A percentile compares a stretch with the other conserved stretches of the same genome.
phyloP scores from a whole-genome alignment of 2,888 invertebrate genomes.

The Coleophora deauratella region DNA sequence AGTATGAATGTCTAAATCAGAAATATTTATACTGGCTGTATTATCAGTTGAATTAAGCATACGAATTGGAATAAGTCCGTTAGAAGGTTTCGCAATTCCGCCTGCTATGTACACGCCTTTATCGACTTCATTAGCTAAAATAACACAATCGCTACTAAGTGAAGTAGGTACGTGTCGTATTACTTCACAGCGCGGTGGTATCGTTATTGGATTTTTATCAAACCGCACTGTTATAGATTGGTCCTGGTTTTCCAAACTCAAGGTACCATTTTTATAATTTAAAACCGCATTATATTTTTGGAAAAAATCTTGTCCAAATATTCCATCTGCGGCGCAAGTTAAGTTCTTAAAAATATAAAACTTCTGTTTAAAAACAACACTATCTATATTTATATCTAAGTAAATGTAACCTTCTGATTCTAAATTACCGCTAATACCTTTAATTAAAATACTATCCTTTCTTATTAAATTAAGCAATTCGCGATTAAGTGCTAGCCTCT shows the following conservation, averaged over 20 bases:
- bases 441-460: constrained; percentile 1
- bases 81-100: constrained; percentile 6
- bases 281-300: constrained; percentile 8
- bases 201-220: not conserved
- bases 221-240: not conserved
- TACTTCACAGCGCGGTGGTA: constrained; percentile 14
- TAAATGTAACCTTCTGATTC: constrained; percentile 3
- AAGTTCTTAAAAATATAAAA: constrained; percentile 7
- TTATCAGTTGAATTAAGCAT: constrained; percentile 16
- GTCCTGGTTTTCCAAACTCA: not conserved
- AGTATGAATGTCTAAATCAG: constrained; percentile 4
- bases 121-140: constrained; percentile 12
- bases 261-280: constrained; percentile 7
- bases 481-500: not conserved
- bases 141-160: constrained; percentile 10
- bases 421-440: constrained; percentile 10
- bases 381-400: not conserved
- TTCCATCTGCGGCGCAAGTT: constrained; percentile 3
- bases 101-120: constrained; percentile 16
- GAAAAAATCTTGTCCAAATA: constrained; percentile 14
- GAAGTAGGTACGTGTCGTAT: constrained; percentile 12
- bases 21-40: constrained; percentile 8
- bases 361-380: constrained; percentile 1
- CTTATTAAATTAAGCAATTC: constrained; percentile 1
- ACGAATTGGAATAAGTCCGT: constrained; percentile 13